A percentile compares a stretch with the other conserved stretches of the same genome.
phyloP scores from a whole-genome alignment of 2,888 invertebrate genomes.

The Volucella inanis region DNA sequence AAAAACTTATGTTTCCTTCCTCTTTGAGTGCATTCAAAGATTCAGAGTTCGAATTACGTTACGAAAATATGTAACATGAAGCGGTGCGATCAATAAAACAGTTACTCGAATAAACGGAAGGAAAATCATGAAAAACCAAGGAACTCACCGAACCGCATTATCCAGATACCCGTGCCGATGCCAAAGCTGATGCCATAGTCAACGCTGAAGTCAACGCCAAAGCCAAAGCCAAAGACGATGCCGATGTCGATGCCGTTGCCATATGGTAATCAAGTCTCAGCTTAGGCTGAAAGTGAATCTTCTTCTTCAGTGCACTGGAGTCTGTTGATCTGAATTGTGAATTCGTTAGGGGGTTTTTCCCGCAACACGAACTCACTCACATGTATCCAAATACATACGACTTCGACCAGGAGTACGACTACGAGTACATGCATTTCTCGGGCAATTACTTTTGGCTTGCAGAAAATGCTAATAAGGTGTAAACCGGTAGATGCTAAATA shows the following conservation, averaged over 20 bases:
- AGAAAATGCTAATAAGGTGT: slow-evolving; percentile 54
- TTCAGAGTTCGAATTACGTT: slow-evolving; percentile 48
- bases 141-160: slow-evolving; percentile 59
- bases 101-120: slow-evolving; percentile 33
- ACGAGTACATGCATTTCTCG: slow-evolving; percentile 4
- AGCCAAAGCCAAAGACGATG: too few species aligned
- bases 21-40: slow-evolving; percentile 16
- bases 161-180: slow-evolving; percentile 26
- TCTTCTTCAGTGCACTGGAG: slow-evolving; percentile 41
- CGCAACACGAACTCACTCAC: neutral
- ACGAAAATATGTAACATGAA: neutral
- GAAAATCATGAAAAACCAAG: slow-evolving; percentile 30
- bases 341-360: slow-evolving; percentile 44
- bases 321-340: slow-evolving; percentile 47
- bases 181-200: too few species aligned
- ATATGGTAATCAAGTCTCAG: slow-evolving; percentile 43
- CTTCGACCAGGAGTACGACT: too few species aligned
- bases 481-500: slow-evolving; percentile 25
- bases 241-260: slow-evolving; percentile 7
- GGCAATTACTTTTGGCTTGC: slow-evolving; percentile 36
- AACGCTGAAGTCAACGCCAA: too few species aligned
- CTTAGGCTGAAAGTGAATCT: slow-evolving; percentile 55
- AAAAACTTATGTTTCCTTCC: slow-evolving; percentile 45
- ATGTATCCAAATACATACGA: too few species aligned
- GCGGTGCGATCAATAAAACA: slow-evolving; percentile 18